Evolutionary conservation across 2,113 vertebrate species (phyloP), one percentile per base, ranked within the genome.

Genomic region (Cyprinodon brontotheroides): DNA sequence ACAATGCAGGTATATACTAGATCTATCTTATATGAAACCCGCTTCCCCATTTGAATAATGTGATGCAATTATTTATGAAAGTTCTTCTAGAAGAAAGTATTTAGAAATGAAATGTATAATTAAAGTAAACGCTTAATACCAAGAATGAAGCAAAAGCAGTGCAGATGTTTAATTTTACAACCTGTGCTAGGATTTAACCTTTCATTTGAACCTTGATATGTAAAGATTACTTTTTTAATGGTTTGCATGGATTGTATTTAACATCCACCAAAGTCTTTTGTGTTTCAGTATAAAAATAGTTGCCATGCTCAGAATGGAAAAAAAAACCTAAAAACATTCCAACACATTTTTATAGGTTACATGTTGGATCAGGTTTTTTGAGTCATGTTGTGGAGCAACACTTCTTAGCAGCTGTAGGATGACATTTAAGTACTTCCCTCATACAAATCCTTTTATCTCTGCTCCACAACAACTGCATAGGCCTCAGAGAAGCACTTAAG

Each of bases 381-480:
- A 68, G 74, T 75, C 76, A 71, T 29, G 11, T 61, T 38, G 65
- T 45, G 65, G 61, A 63, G 64, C 9, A 71, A 41, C 68, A 73
- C 22, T 72, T 73, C 62, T 70, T 64, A 53, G 67, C 13, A 17
- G 45, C 81, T 84, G 61, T 75, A 64, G 71, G 69, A 80, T 45
- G 65, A 65, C 57, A 76, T 65, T 62, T 41, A 15, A 72, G 61
- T 64, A 45, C 65, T 63, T 75, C 50, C 63, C 64, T 79, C 75
- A 74, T 83, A 72, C 80, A 86, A 85, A 91, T 89, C 81, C 77
- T 82, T 80, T 87, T 85, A 87, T 89, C 78, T 86, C 75, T 81
- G 76, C 75, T 86, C 62, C 65, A 66, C 80, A 78, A 86, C 81
- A 82, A 79, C 75, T 37, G 62, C 79, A 81, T 39, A 61, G 66